These are phyloP conservation scores for Callaeas wilsoni DNA, from an alignment of 2,113 vertebrate genomes.

Conservation along the genomic window DNA sequence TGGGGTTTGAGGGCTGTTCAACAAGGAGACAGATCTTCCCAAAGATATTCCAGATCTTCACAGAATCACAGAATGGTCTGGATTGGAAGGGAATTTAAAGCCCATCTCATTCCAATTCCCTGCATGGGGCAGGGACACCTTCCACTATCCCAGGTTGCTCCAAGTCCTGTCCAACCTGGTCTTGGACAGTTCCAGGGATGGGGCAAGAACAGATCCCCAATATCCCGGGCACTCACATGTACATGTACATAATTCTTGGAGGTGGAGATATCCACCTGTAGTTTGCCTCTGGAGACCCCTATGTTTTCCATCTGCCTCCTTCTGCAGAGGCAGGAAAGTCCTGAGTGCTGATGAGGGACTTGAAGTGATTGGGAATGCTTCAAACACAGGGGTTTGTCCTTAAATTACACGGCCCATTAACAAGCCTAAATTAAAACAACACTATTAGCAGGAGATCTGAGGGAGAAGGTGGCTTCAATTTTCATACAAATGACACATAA, in stretches of 20 bases:
- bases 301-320: background rate
- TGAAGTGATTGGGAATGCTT: background rate
- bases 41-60: background rate
- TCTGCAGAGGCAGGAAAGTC: background rate
- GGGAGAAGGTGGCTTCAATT: slow-evolving; percentile 2
- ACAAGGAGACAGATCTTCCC: background rate
- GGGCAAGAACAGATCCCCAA: background rate
- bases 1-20: background rate
- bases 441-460: background rate
- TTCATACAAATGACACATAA: background rate
- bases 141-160: background rate
- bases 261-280: background rate
- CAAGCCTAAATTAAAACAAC: slow-evolving; percentile 17
- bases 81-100: background rate
- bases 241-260: background rate
- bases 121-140: background rate
- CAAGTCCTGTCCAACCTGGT: background rate
- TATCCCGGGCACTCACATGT: accelerated
- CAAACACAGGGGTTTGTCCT: background rate
- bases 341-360: background rate
- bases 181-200: background rate
- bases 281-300: background rate
- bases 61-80: background rate
- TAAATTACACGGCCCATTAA: slow-evolving; percentile 5
- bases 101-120: background rate